Percentiles rank a stretch among this genome's conserved stretches.
Evolutionary conservation across 92 coral and sea anemone species (phyloP).

Genomic region (Bergia puertoricense): DNA sequence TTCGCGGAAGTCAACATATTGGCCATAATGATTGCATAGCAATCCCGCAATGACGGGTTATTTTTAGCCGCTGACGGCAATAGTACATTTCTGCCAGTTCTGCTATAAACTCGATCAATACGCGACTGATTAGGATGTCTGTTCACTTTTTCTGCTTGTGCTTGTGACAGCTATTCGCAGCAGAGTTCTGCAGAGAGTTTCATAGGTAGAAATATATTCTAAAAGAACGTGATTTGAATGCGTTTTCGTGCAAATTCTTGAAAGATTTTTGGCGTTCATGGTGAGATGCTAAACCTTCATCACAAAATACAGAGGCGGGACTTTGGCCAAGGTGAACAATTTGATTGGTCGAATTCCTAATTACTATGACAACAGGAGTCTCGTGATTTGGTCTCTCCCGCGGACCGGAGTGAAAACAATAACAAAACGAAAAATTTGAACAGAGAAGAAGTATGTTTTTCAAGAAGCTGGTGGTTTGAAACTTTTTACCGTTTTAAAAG

Average conservation of each 20-base stretch:
- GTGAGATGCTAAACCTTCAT: constrained; percentile 51
- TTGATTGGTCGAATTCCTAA: constrained; percentile 74
- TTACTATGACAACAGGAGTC: constrained; percentile 83
- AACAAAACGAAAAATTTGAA: constrained; percentile 86
- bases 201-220: neutral
- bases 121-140: neutral
- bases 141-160: neutral
- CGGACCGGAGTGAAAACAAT: constrained; percentile 93
- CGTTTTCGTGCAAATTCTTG: constrained; percentile 41
- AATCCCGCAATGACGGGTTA: neutral
- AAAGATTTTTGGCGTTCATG: constrained; percentile 57
- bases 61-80: constrained; percentile 34
- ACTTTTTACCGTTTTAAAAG: constrained; percentile 32
- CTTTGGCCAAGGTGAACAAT: constrained; percentile 79
- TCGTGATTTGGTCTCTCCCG: constrained; percentile 91
- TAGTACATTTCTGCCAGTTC: neutral
- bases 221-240: neutral
- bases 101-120: neutral
- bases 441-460: constrained; percentile 53
- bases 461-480: constrained; percentile 24
- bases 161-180: neutral
- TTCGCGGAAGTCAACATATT: constrained; percentile 17
- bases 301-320: constrained; percentile 67
- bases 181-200: neutral
- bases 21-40: constrained; percentile 10